Evolutionary conservation across 2,797 vertebrate genomes (phyloP), one percentile per base, ranked within the genome.

Genomic region (Chelon labrosus): DNA sequence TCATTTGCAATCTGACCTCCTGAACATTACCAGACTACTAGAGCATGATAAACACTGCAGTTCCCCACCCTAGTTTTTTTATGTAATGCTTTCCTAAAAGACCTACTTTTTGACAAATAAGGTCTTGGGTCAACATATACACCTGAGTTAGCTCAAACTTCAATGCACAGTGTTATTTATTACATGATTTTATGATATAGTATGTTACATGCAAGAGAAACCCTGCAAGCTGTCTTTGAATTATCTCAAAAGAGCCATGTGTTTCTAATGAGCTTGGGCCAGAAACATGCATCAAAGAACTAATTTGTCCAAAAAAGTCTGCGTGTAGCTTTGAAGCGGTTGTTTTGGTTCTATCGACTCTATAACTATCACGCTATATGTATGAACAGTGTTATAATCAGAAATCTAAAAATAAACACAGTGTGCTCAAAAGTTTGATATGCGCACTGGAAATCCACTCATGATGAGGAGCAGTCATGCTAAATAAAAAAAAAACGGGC

Each of bases 1-100:
- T 88, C 87, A 92, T 93, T 94, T 91, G 81, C 89, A 75, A 86
- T 70, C 75, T 88, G 90, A 93, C 91, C 83, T 72, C 75, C 76
- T 77, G 86, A 90, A 85, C 83, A 83, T 88, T 88, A 79, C 80
- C 87, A 89, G 87, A 85, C 83, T 73, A 68, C 47, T 50, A 51
- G 58, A 75, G 22, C 68, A 42, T 50, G 67, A 79, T 65, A 70
- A 67, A 64, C 67, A 49, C 64, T 35, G 64, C 65, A 76, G 65
- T 65, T 65, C 7, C 60, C 68, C 27, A 3, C 67, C n/a, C n/a
- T n/a, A n/a, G 22, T 5, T 47, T 49, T 52, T 53, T 27, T 25
- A 10, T 64, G 13, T 65, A 38, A 75, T 58, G n/a, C 19, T 82
- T 71, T 68, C 51, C 46, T 27, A 7, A 77, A 67, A 10, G 17